Evolutionary conservation across 2,113 vertebrate species (phyloP).

Genomic region (Camelus bactrianus): DNA sequence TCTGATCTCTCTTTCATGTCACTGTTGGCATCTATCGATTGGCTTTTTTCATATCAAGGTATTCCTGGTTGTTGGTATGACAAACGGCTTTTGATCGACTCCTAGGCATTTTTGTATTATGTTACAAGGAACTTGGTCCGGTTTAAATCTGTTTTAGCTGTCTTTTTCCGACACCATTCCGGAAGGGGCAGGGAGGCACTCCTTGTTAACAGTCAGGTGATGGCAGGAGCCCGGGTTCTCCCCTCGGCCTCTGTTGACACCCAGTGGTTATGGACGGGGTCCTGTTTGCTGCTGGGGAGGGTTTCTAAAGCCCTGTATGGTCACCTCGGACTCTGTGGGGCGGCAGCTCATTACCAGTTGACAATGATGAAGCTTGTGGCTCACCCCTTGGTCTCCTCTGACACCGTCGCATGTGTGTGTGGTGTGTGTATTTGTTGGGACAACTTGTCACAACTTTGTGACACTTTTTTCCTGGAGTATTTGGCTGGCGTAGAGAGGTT

Average conservation of each 20-base stretch:
- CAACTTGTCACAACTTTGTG: background rate
- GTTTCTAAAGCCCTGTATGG: fast-evolving
- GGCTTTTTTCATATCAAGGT: background rate
- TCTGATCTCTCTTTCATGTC: background rate
- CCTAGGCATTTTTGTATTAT: background rate
- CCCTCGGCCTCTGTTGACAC: too few species aligned
- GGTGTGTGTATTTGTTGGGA: background rate
- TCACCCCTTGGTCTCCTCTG: background rate
- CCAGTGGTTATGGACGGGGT: background rate
- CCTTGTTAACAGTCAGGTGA: background rate
- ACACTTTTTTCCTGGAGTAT: background rate
- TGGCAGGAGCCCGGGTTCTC: background rate
- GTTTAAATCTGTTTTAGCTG: background rate
- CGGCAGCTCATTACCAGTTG: too few species aligned
- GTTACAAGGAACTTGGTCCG: background rate
- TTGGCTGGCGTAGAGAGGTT: background rate
- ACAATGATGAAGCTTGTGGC: background rate
- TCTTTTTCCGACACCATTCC: background rate
- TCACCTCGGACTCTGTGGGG: background rate
- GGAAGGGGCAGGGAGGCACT: too few species aligned
- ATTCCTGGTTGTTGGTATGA: background rate
- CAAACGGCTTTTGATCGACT: background rate
- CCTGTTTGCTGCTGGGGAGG: too few species aligned
- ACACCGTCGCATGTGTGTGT: background rate
- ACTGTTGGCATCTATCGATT: too few species aligned